These are phyloP conservation scores for Thumatha senex DNA, from an alignment of 2,888 invertebrate genomes.

Conservation along the genomic window DNA sequence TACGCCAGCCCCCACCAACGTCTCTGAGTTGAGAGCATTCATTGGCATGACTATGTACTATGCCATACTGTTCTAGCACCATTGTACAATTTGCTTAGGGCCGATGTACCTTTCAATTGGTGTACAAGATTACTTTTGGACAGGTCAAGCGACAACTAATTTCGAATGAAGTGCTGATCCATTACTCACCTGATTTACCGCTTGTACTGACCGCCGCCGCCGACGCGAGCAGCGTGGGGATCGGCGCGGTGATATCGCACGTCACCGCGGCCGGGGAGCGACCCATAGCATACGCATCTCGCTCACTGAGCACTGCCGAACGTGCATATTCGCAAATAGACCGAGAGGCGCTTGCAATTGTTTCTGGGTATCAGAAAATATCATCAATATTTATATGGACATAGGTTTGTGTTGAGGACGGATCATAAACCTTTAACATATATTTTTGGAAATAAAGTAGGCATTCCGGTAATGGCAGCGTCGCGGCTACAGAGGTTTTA, in stretches of 20 bases:
- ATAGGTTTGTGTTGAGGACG: too few species aligned
- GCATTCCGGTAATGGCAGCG: background rate
- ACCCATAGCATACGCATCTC: background rate
- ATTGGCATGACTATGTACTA: constrained; percentile 23
- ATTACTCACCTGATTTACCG: background rate
- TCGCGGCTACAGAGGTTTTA: background rate
- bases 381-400: background rate
- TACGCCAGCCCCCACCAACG: constrained; percentile 2
- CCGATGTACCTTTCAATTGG: background rate
- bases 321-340: constrained; percentile 1
- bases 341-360: background rate
- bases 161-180: background rate
- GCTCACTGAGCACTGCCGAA: background rate
- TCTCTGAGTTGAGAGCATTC: constrained; percentile 10
- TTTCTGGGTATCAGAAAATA: background rate
- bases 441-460: too few species aligned
- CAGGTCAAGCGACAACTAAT: background rate
- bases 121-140: background rate
- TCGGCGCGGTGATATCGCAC: constrained; percentile 3
- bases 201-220: background rate
- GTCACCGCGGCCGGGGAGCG: background rate
- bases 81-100: background rate
- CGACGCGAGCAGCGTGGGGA: background rate
- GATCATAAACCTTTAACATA: too few species aligned
- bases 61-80: constrained; percentile 5